These are phyloP conservation scores for Micromys minutus DNA, from an alignment of 2,113 vertebrate species.

Conservation along the genomic window DNA sequence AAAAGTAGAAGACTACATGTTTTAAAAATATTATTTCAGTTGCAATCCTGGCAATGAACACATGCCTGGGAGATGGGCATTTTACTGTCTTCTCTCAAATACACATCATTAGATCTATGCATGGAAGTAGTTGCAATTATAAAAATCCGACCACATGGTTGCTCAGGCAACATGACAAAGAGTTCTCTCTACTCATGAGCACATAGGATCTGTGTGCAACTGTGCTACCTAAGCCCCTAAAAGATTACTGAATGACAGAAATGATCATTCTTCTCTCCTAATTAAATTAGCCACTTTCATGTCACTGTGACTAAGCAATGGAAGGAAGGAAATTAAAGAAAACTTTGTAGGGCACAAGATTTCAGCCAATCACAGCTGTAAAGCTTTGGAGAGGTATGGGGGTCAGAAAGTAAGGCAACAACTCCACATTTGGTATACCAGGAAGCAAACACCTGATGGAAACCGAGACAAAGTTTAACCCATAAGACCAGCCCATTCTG, in stretches of 20 bases:
- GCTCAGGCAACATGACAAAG: background rate
- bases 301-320: background rate
- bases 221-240: accelerated
- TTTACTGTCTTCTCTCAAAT: background rate
- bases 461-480: background rate
- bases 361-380: background rate
- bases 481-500: background rate
- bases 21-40: background rate
- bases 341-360: background rate
- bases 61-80: background rate
- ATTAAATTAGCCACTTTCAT: background rate
- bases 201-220: background rate
- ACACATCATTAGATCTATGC: background rate
- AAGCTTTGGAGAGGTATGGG: background rate
- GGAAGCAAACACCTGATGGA: background rate
- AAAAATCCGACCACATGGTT: background rate
- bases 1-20: background rate
- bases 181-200: background rate
- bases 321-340: background rate
- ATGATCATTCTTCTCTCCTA: background rate
- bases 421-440: background rate
- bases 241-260: background rate
- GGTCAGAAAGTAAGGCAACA: background rate
- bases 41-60: background rate
- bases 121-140: background rate